A percentile compares a stretch with the other conserved stretches of the same genome.
These are phyloP conservation scores for Coelopa pilipes DNA, from an alignment of 2,888 invertebrate genomes.

Conservation along the genomic window DNA sequence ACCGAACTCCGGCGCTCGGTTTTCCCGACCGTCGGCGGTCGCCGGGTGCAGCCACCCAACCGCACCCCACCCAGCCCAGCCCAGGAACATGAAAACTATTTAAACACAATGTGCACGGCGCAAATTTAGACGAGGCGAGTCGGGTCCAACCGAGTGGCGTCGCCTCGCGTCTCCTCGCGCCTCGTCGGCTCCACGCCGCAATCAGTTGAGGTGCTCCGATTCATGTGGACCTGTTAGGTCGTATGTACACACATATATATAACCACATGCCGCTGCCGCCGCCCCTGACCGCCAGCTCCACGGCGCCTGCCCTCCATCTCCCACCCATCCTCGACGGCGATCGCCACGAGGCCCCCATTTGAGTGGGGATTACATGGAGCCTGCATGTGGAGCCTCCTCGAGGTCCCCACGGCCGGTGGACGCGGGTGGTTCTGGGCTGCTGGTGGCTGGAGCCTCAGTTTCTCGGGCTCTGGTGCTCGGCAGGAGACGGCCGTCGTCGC, in stretches of 20 bases:
- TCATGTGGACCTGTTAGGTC: constrained; percentile 24
- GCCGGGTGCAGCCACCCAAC: too few relatives aligned
- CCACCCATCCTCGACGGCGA: too few relatives aligned
- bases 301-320: too few relatives aligned
- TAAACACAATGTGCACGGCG: background rate
- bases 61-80: background rate
- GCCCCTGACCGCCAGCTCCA: background rate
- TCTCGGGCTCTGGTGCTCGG: too few relatives aligned
- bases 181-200: background rate
- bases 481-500: too few relatives aligned
- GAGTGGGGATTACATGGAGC: too few relatives aligned
- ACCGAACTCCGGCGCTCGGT: too few relatives aligned
- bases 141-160: background rate
- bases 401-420: too few relatives aligned
- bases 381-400: too few relatives aligned
- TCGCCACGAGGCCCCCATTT: background rate
- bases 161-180: background rate
- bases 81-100: background rate
- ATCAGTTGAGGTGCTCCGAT: constrained; percentile 15
- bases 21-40: too few relatives aligned
- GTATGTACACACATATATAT: constrained; percentile 17
- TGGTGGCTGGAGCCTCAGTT: too few relatives aligned
- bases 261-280: background rate
- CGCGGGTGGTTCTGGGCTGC: too few relatives aligned
- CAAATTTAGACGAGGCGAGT: background rate